phyloP scores from a whole-genome alignment of 2,113 vertebrate species.

The Anoura caudifer region DNA sequence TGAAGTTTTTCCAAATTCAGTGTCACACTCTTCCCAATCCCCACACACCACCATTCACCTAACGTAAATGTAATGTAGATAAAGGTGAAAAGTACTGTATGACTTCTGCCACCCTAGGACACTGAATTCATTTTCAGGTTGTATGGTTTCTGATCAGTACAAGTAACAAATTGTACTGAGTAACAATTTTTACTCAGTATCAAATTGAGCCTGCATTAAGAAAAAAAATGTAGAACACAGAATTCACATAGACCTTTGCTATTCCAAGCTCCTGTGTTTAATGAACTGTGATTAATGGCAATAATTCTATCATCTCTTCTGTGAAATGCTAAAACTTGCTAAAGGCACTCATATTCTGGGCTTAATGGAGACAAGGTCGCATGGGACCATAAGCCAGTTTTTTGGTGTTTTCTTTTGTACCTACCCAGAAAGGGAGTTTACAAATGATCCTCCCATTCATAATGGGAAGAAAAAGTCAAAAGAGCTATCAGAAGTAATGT shows the following conservation, averaged over 20 bases:
- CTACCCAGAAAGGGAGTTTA: constrained; percentile 59
- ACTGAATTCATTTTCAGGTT: constrained; percentile 2
- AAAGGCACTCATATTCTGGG: constrained; percentile 75
- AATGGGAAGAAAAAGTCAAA: constrained; percentile 33
- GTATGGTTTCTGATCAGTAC: not conserved
- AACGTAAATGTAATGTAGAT: not conserved
- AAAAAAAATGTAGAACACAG: not conserved
- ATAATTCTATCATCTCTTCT: constrained; percentile 35
- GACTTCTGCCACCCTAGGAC: not conserved
- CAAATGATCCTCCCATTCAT: constrained; percentile 34
- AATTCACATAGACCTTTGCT: constrained; percentile 30
- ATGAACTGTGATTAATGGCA: constrained; percentile 29
- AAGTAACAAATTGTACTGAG: no score
- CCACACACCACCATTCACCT: not conserved
- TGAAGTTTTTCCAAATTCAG: not conserved
- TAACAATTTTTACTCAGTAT: constrained; percentile 23
- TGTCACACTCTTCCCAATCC: not conserved
- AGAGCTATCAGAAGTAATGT: constrained; percentile 40
- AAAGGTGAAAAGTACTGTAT: not conserved
- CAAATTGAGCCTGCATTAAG: not conserved
- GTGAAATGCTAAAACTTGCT: constrained; percentile 59
- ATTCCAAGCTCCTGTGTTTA: constrained; percentile 13
- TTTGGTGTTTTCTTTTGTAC: constrained; percentile 63
- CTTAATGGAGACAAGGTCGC: constrained; percentile 55
- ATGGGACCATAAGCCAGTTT: constrained; percentile 47